These are phyloP conservation scores for Therioaphis trifolii DNA, from an alignment of 2,888 invertebrate genomes.

Conservation along the genomic window DNA sequence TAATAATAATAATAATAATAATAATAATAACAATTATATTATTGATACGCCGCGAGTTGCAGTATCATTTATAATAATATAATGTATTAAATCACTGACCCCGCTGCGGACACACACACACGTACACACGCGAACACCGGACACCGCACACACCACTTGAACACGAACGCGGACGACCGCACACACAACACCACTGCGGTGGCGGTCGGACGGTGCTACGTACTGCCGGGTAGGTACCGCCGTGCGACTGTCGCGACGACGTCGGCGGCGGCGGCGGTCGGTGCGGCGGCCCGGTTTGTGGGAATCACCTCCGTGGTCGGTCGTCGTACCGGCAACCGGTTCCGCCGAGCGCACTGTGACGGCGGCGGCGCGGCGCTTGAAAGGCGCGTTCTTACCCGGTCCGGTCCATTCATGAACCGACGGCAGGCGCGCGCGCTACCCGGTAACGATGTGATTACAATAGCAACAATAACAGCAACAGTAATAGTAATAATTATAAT, in stretches of 20 bases:
- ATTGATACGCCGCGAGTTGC: too few species aligned
- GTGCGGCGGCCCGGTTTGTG: conserved; percentile 7
- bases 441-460: too few species aligned
- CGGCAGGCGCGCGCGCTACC: background rate
- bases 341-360: background rate
- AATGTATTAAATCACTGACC: too few species aligned
- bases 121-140: background rate
- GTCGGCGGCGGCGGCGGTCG: background rate
- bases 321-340: conserved; percentile 44
- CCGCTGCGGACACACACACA: too few species aligned
- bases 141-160: background rate
- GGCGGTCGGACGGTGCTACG: conserved; percentile 1
- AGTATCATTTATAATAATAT: too few species aligned
- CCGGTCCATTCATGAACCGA: conserved; percentile 12
- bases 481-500: too few species aligned
- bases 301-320: conserved; percentile 22
- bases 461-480: too few species aligned
- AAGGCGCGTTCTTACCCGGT: conserved; percentile 43
- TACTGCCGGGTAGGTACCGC: background rate
- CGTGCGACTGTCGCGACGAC: background rate
- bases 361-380: background rate
- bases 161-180: background rate
- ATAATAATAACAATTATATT: too few species aligned
- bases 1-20: too few species aligned
- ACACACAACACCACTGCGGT: background rate